Evolutionary conservation across 2,888 invertebrate species (phyloP), one percentile per base, ranked within the genome.

Genomic region (Sceliomorpha sp.): DNA sequence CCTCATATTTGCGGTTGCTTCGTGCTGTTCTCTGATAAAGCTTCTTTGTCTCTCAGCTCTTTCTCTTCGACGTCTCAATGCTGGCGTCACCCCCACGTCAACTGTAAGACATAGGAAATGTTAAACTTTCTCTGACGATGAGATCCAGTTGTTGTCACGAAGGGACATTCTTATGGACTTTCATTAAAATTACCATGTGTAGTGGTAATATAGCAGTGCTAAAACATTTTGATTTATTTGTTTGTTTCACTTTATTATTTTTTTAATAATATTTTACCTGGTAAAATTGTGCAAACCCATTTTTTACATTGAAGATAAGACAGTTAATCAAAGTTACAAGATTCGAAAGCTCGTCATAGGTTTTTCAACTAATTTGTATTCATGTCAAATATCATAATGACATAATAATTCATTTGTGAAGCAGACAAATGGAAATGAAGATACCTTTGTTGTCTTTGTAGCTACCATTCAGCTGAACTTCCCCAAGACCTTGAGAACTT

Each of bases 41-140:
- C 94, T 94, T 53, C 95, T 92, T 84, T 96, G 96, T 68, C 96
- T 91, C 77, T 96, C 95, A 37, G 93, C 95, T 71, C 96, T 91
- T 82, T 96, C 96, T 67, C 96, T 91, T 66, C 96, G 91, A 77
- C 95, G 91, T 78, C 94, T 91, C 70, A 96, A 89, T 48, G 94
- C 95, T 36, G 96, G 94, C 17, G 94, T 96, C 17, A 96, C 92
- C 77, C 95, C 96, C 81, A 93, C 94, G 80, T 92, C 92, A 77
- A 83, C 86, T 88, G 75, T 50, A 82, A 81, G 32, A 58, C 29
- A 15, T 8, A 15, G 15, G 14, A 37, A 15, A 37, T 15, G 15
- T 37, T n/a, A 6, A n/a, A 68, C 68, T 68, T 62, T 68, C 67
- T 58, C 50, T 36, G 31, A 47, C 48, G 27, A 34, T 39, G 39